Percentiles rank a stretch among this genome's conserved stretches.
Evolutionary conservation across 2,888 invertebrate genomes (phyloP).

Genomic region (Euspilapteryx auroguttella): DNA sequence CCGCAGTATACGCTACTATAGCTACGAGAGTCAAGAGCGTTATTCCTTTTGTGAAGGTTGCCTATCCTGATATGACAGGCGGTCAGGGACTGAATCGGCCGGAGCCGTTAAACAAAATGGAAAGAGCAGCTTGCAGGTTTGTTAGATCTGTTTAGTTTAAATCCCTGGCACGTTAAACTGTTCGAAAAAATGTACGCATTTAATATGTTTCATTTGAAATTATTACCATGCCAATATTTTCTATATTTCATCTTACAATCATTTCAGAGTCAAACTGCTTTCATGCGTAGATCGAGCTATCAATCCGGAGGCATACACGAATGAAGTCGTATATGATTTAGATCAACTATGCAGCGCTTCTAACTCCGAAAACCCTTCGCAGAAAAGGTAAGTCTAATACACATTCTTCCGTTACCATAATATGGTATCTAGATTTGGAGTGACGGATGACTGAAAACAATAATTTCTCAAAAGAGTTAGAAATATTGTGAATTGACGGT

Average conservation of each 20-base stretch:
- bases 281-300: constrained; percentile 70
- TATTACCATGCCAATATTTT: too few species aligned
- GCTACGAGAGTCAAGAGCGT: constrained; percentile 64
- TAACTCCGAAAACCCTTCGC: background rate
- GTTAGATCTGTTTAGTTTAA: constrained; percentile 1
- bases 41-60: constrained; percentile 71
- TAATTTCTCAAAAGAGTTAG: too few species aligned
- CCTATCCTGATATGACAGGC: constrained; percentile 73
- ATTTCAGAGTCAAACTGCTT: constrained; percentile 57
- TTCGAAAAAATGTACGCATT: too few species aligned
- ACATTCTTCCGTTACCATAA: too few species aligned
- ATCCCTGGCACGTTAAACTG: too few species aligned
- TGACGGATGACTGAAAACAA: too few species aligned
- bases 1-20: constrained; percentile 51
- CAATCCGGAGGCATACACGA: constrained; percentile 59
- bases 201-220: too few species aligned
- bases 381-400: background rate
- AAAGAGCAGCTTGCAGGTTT: constrained; percentile 46
- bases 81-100: constrained; percentile 53
- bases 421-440: too few species aligned
- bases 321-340: constrained; percentile 71
- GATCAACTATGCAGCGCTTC: constrained; percentile 39
- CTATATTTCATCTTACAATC: too few species aligned
- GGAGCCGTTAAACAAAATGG: constrained; percentile 64
- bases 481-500: too few species aligned